Base-by-base conservation (phyloP, 2,888 invertebrate genomes). In the Mystacides longicornis region DNA sequence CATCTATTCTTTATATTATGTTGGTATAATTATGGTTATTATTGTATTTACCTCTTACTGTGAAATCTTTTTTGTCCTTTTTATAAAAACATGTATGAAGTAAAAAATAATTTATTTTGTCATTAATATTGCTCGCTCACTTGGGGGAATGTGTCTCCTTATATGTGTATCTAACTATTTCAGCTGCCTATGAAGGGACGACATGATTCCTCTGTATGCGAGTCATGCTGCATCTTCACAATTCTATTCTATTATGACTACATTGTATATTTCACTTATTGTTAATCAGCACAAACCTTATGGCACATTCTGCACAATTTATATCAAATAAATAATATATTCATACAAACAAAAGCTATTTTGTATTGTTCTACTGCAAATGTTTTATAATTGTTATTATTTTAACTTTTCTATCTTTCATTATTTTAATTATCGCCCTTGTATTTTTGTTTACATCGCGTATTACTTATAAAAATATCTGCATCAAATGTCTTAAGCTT, bases 261-360 rank as follows among this genome's bases (percentile, higher is more conserved):
- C n/a, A 37, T 37, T 37, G 37, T 37, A 37, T 7, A 37, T 37
- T 37, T n/a, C 14, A 7, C 14, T 37, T 3, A 14, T 37, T 37
- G 16, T 37, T 37, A 37, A 37, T 37, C 16, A 14, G 55, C 55
- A 55, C 55, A 55, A 55, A 45, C 19, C 45, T 43, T 20, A n/a
- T 16, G 19, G 55, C 54, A 52, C 51, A 57, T 50, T 43, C 51
- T 51, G 23, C 31, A 46, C 53, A 52, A 23, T 31, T 46, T 46
- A 45, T 20, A 16, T 51, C 23, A n/a, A n/a, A 7, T 37, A 37
- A 7, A n/a, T 7, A 37, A 7, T 37, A 37, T 37, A 37, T n/a
- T 37, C 16, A 37, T 37, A 37, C 14, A 7, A 27, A 7, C 7
- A 16, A 37, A 16, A 37, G 37, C 37, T 37, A 37, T 7, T 37